Base-by-base conservation (phyloP, 2,888 invertebrate species). In the Octodonta nipae region DNA sequence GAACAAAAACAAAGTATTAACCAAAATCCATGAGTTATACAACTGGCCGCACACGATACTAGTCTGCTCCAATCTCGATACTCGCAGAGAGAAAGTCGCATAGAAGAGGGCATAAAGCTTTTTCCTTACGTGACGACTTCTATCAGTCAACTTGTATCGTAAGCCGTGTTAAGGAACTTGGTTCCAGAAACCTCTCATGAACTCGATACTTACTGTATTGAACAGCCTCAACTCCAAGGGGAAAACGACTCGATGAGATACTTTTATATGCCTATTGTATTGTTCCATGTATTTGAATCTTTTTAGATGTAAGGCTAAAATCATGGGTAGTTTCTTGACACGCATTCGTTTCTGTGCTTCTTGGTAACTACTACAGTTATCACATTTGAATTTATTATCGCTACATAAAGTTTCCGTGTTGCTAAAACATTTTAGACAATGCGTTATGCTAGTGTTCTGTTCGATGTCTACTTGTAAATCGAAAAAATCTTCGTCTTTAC, bases 301-400 rank as follows among this genome's bases (percentile, higher is more conserved):
- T 66, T 99, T 99, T 44, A 99, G 71, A 64, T 99, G 98, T 44
- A 99, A 66, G 7, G 98, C 98, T 50, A 99, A 69, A 50, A 99
- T 93, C 69, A 92, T 86, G 6, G 98, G 98, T 51, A 96, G 67
- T 60, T 95, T 96, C 67, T 98, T 98, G 7, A 99, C 91, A 40
- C 96, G 70, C 93, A 98, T 98, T 40, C 96, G 78, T 65, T 87
- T 91, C 71, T 95, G 93, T 26, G 96, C 96, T 66, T 98, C 96
- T 64, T 98, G 96, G 65, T 96, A 96, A 66, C 92, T 93, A 67
- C 91, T 91, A 36, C 98, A 98, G 55, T 92, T 87, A 69, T 98
- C 96, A 65, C 98, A 98, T 66, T 96, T 95, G 62, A 98, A 98
- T 66, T 98, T 98, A 71, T 98, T 96, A 65, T 99, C 98, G 54